These are phyloP conservation scores for Amaurobius ferox DNA, from an alignment of 2,888 invertebrate genomes.

Conservation along the genomic window DNA sequence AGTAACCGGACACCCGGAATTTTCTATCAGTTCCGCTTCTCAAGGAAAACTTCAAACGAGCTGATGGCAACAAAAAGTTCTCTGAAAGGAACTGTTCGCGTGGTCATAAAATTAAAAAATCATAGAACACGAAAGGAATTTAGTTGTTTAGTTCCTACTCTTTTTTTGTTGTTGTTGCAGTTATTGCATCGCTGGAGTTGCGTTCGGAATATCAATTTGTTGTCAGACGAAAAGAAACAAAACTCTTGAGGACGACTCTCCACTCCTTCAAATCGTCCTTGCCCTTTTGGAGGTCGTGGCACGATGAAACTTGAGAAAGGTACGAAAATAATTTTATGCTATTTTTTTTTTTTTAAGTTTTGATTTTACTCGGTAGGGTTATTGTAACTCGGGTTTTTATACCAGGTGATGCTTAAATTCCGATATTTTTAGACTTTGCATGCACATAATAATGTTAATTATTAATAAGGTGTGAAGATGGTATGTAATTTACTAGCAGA, in stretches of 20 bases:
- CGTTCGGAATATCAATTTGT: constrained; percentile 24
- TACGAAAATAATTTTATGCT: not conserved
- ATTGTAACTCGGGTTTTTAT: not conserved
- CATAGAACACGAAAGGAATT: constrained; percentile 16
- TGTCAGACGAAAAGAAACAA: constrained; percentile 9
- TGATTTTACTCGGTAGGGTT: constrained; percentile 11
- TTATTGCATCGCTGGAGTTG: not conserved
- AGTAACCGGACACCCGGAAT: constrained; percentile 2
- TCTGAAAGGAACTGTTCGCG: constrained; percentile 12
- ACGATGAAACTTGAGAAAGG: constrained; percentile 16
- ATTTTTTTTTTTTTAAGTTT: not conserved
- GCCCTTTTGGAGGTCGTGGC: constrained; percentile 38
- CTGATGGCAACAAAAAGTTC: constrained; percentile 18
- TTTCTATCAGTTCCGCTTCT: constrained; percentile 26
- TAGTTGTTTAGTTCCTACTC: constrained; percentile 5
- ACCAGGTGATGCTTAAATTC: no score
- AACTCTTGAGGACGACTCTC: constrained; percentile 16
- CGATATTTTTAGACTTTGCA: no score
- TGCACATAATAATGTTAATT: no score
- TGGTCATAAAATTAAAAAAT: constrained; percentile 30
- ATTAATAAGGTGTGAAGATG: no score
- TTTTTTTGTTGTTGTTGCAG: not conserved
- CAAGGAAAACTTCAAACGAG: constrained; percentile 15
- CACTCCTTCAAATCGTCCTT: constrained; percentile 30
- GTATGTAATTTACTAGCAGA: no score